A percentile compares a stretch with the other conserved stretches of the same genome.
These are phyloP conservation scores for Dryoscopus gambensis DNA, from an alignment of 2,113 vertebrate genomes.

Conservation along the genomic window DNA sequence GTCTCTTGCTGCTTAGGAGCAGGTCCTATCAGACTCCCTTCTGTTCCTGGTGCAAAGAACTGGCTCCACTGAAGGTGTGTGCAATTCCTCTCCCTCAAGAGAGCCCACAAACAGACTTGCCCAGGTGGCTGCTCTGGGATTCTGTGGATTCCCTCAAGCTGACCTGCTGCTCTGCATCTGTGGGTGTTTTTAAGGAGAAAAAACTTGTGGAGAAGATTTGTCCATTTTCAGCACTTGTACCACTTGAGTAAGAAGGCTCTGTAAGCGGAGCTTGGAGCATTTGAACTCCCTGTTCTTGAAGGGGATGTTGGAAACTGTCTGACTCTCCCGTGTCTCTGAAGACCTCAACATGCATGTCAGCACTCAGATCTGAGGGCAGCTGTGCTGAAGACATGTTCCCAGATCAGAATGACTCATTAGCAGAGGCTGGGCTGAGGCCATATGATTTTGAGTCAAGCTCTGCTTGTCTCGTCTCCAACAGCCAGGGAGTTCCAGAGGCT, in stretches of 20 bases:
- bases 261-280: background rate
- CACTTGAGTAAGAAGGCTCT: background rate
- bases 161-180: background rate
- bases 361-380: background rate
- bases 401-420: slow-evolving; percentile 21
- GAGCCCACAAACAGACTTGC: background rate
- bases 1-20: background rate
- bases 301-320: background rate
- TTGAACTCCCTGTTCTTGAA: background rate
- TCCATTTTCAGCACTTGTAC: background rate
- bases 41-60: background rate
- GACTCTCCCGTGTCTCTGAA: background rate
- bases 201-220: background rate
- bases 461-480: background rate
- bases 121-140: background rate
- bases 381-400: background rate
- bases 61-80: background rate
- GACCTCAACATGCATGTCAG: background rate
- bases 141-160: background rate
- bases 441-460: background rate
- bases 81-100: background rate
- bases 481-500: background rate
- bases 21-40: background rate
- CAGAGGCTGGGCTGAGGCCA: background rate
- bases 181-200: background rate